These are phyloP conservation scores for Anaspis maculata DNA, from an alignment of 2,888 invertebrate species.

Conservation along the genomic window DNA sequence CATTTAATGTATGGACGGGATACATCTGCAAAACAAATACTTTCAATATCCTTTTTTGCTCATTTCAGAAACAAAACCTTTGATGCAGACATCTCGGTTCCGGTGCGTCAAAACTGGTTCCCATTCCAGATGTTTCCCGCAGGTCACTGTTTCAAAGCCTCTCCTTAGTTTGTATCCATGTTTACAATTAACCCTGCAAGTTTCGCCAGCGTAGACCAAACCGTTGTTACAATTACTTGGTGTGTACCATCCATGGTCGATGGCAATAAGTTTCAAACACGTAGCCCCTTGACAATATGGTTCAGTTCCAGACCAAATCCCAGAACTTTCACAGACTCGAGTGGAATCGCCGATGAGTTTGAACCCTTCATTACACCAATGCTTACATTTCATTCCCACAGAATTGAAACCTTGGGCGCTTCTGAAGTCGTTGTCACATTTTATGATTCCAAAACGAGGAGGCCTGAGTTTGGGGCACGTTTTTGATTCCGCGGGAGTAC, in stretches of 20 bases:
- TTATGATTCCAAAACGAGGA: conserved; percentile 28
- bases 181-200: conserved; percentile 44
- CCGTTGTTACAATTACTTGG: conserved; percentile 47
- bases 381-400: conserved; percentile 42
- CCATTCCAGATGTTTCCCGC: conserved; percentile 30
- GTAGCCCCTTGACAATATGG: too few relatives aligned
- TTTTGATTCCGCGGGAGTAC: conserved; percentile 15
- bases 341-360: conserved; percentile 48
- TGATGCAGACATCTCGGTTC: too few relatives aligned
- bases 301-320: too few relatives aligned
- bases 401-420: conserved; percentile 21
- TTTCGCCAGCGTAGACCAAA: conserved; percentile 42
- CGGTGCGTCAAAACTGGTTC: too few relatives aligned
- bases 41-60: conserved; percentile 10
- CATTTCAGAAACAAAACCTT: conserved; percentile 2
- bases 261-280: conserved; percentile 44
- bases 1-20: conserved; percentile 54
- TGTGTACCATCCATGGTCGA: conserved; percentile 45
- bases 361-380: conserved; percentile 48
- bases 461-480: conserved; percentile 27
- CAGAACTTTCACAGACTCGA: too few relatives aligned
- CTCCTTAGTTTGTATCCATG: conserved; percentile 40
- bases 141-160: conserved; percentile 23
- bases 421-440: conserved; percentile 22
- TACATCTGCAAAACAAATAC: conserved; percentile 27